Conservation (phyloP, 2,888 invertebrate species). For the Allophyes oxyacanthae region DNA sequence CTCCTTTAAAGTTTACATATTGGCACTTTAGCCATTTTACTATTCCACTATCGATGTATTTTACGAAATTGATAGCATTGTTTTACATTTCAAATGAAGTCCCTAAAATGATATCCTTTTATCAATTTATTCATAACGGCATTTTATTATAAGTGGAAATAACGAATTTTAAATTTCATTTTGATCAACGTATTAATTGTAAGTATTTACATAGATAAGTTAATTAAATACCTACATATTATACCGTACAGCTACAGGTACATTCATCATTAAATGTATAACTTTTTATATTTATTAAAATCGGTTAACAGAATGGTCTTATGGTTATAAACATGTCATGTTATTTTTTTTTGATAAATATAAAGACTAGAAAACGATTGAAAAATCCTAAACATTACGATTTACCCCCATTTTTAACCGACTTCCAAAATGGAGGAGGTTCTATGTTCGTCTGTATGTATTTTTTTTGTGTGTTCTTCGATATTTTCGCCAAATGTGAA, state of each 20-base stretch:
- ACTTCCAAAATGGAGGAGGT: no score
- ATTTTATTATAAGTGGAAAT: slow-evolving; percentile 66
- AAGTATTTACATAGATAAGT: slow-evolving; percentile 50
- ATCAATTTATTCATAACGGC: slow-evolving; percentile 22
- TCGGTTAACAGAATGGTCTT: slow-evolving; percentile 2
- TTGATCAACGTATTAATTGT: slow-evolving; percentile 62
- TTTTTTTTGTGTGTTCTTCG: no score
- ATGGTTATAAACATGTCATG: slow-evolving; percentile 6
- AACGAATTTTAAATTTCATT: slow-evolving; percentile 77
- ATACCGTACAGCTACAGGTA: slow-evolving; percentile 33
- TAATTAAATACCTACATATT: slow-evolving; percentile 32
- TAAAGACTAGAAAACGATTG: no score
- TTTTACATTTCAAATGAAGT: slow-evolving; percentile 7
- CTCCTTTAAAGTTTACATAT: no score
- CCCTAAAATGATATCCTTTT: slow-evolving; percentile 16
- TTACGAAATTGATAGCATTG: not conserved
- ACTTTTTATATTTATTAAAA: slow-evolving; percentile 8
- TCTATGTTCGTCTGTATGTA: no score
- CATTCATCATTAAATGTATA: slow-evolving; percentile 10
- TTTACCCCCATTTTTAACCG: no score
- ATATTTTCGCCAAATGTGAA: no score
- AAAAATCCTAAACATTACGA: no score
- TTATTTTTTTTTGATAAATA: no score
- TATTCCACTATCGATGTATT: no score
- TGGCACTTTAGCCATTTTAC: no score